These are phyloP conservation scores for Oscheius sp. DNA, from an alignment of 2,888 invertebrate genomes.

Conservation along the genomic window DNA sequence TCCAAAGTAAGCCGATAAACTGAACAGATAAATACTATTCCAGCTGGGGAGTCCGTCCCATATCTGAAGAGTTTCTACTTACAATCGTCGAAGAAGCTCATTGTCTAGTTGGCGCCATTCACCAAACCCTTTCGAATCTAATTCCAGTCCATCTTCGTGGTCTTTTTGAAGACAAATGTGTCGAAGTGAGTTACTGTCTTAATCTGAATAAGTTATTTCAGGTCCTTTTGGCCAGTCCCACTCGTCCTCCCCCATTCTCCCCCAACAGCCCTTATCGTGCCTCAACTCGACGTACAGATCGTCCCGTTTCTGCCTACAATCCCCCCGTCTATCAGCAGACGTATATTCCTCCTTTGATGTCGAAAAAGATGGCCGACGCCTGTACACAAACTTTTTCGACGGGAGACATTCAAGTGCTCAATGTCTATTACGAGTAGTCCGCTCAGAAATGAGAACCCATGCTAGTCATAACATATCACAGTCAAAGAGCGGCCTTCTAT, in stretches of 20 bases:
- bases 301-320: conserved; percentile 31
- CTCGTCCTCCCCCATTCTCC: conserved; percentile 59
- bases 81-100: conserved; percentile 67
- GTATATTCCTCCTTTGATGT: conserved; percentile 34
- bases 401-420: conserved; percentile 74
- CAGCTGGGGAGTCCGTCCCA: conserved; percentile 67
- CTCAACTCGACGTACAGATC: conserved; percentile 39
- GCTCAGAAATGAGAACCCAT: background rate
- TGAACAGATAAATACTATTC: conserved; percentile 1
- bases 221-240: conserved; percentile 59
- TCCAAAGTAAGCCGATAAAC: conserved; percentile 53
- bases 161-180: conserved; percentile 65
- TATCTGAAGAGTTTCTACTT: conserved; percentile 64
- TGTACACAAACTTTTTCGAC: conserved; percentile 69
- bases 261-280: conserved; percentile 45
- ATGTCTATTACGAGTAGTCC: conserved; percentile 63
- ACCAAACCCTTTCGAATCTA: conserved; percentile 62
- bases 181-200: conserved; percentile 43
- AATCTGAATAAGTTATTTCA: conserved; percentile 37
- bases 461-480: conserved; percentile 17
- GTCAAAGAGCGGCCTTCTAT: conserved; percentile 7
- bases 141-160: conserved; percentile 60
- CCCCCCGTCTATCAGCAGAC: conserved; percentile 13
- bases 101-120: conserved; percentile 61
- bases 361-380: conserved; percentile 61